Evolutionary conservation across 2,797 vertebrate species (phyloP).

Genomic region (Tympanoctomys barrerae): DNA sequence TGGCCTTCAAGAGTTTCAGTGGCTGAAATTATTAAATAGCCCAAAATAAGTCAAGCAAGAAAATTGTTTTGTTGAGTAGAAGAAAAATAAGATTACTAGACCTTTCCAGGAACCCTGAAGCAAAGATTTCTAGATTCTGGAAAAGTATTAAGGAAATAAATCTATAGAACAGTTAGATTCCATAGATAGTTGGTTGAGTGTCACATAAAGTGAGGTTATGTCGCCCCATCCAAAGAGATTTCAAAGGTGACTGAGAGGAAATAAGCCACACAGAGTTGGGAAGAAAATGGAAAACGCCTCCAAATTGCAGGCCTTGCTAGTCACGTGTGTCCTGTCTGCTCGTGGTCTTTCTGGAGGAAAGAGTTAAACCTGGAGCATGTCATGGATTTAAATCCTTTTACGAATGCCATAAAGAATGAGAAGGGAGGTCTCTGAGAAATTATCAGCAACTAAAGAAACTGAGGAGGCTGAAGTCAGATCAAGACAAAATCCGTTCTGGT

Average conservation of each 20-base stretch:
- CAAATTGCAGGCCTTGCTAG: conserved; percentile 22
- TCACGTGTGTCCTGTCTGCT: not conserved
- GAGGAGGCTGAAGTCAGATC: conserved; percentile 47
- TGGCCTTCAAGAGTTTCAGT: conserved; percentile 16
- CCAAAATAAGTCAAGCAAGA: conserved; percentile 56
- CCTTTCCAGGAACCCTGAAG: conserved; percentile 50
- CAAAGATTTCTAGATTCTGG: conserved; percentile 30
- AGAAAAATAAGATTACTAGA: conserved; percentile 46
- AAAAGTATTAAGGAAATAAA: conserved; percentile 60
- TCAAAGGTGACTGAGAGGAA: conserved; percentile 13
- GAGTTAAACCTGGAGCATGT: not conserved
- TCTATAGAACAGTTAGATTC: not conserved
- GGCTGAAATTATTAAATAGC: conserved; percentile 54
- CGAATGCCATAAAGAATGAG: conserved; percentile 30
- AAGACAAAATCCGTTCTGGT: conserved; percentile 36
- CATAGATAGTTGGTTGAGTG: not conserved
- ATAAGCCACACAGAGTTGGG: not conserved
- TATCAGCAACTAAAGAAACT: conserved; percentile 53
- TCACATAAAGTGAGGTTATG: not conserved
- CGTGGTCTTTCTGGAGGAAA: not conserved
- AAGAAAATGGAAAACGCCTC: conserved; percentile 3
- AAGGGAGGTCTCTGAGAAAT: conserved; percentile 61
- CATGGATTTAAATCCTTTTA: conserved; percentile 41
- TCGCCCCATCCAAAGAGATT: not conserved
- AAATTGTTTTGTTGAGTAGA: conserved; percentile 44